These are phyloP conservation scores for Mionectes olivaceus DNA, from an alignment of 2,797 vertebrate genomes.

Conservation along the genomic window DNA sequence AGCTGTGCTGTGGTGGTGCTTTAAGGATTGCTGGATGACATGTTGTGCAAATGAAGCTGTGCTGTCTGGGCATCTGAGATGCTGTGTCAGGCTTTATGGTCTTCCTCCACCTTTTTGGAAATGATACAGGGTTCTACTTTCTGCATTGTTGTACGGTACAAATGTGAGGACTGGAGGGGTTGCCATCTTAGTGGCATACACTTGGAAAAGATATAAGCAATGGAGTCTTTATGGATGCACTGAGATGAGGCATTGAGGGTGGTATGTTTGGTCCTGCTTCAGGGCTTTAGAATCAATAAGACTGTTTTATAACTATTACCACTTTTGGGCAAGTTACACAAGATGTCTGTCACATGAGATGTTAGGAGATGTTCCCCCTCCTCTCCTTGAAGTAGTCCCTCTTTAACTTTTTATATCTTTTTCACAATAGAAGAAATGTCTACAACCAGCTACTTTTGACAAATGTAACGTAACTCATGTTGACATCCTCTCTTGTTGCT, in stretches of 20 bases:
- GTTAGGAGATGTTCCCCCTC: not conserved
- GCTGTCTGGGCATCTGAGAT: not conserved
- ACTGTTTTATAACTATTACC: not conserved
- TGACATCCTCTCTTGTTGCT: conserved; percentile 44
- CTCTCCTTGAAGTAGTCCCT: not conserved
- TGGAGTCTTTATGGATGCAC: not conserved
- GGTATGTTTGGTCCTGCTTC: not conserved
- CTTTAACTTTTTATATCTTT: conserved; percentile 23
- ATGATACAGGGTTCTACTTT: not conserved
- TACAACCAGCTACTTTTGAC: not conserved
- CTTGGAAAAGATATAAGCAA: not conserved
- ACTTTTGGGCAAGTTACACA: not conserved
- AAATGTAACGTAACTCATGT: not conserved
- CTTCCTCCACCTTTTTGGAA: not conserved
- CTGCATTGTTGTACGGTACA: not conserved
- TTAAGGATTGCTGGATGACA: not conserved
- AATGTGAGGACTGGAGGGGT: not conserved
- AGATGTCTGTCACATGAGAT: not conserved
- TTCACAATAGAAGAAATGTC: not conserved
- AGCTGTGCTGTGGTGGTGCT: not conserved
- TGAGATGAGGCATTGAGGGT: not conserved
- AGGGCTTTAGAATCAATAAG: not conserved
- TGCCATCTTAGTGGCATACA: not conserved
- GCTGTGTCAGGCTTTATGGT: not conserved
- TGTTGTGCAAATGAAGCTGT: not conserved